Percentiles rank a stretch among this genome's conserved stretches.
Conservation (phyloP, 2,113 vertebrate species). For the Coturnix japonica region DNA sequence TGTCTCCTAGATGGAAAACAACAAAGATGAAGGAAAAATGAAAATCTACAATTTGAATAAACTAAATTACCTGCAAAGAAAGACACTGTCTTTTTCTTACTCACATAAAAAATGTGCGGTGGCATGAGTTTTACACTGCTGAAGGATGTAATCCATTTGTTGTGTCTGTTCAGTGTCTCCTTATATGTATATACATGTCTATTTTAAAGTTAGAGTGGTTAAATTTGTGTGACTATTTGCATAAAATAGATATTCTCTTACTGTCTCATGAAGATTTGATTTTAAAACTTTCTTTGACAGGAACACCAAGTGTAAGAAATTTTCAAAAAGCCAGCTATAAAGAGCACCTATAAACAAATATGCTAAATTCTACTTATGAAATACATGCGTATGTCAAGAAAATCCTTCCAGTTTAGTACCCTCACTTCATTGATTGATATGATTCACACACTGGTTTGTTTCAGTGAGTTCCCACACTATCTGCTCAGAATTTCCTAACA, state of each 20-base stretch:
- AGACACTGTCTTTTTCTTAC: not conserved
- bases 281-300: fast-evolving
- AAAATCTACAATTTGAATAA: constrained; percentile 45
- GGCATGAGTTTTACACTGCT: not conserved
- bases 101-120: not conserved
- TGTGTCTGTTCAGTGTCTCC: not conserved
- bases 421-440: not conserved
- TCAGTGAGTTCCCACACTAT: not conserved
- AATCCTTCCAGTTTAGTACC: not conserved
- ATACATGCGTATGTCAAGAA: not conserved
- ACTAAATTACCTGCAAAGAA: not conserved
- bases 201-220: not conserved
- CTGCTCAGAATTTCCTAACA: not conserved
- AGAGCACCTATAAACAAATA: not conserved
- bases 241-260: not conserved
- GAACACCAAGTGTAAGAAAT: not conserved
- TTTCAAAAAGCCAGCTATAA: not conserved
- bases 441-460: not conserved
- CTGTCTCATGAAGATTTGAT: not conserved
- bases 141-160: not conserved
- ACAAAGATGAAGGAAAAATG: not conserved
- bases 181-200: not conserved
- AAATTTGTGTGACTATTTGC: not conserved
- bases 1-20: constrained; percentile 23
- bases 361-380: not conserved